Percentiles rank a stretch among this genome's conserved stretches.
These are phyloP conservation scores for Euzophera pinguis DNA, from an alignment of 2,888 invertebrate genomes.

Conservation along the genomic window DNA sequence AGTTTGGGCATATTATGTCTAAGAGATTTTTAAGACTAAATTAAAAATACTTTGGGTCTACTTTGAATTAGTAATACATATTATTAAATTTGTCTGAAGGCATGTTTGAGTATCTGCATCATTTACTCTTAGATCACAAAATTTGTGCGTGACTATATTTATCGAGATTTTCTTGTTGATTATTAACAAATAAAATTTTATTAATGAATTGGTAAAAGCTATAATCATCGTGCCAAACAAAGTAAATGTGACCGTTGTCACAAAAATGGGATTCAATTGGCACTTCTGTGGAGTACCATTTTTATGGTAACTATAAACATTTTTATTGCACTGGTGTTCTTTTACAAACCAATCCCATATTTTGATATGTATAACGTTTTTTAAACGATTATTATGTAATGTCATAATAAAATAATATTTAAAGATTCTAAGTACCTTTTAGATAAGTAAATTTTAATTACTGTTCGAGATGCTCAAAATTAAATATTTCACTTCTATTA, in stretches of 20 bases:
- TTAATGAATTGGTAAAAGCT: neutral
- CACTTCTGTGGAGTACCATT: neutral
- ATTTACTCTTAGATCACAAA: conserved; percentile 47
- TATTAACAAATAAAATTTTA: neutral
- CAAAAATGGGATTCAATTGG: neutral
- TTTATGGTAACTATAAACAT: neutral
- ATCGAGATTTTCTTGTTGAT: conserved; percentile 17
- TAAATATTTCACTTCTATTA: no score
- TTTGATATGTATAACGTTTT: neutral
- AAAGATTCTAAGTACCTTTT: no score
- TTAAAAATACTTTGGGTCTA: conserved; percentile 41
- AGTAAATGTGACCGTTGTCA: conserved; percentile 2
- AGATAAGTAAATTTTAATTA: no score
- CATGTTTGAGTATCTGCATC: conserved; percentile 41
- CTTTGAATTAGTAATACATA: conserved; percentile 15
- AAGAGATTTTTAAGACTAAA: conserved; percentile 26
- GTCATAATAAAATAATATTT: no score
- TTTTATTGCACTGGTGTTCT: neutral
- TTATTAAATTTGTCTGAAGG: conserved; percentile 38
- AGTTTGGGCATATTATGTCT: neutral
- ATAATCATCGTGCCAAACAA: no score
- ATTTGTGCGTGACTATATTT: conserved; percentile 57
- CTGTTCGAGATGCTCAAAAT: no score
- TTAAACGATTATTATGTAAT: no score
- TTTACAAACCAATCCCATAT: neutral